Evolutionary conservation across 2,888 invertebrate genomes (phyloP).

Genomic region (Subacronicta megacephala): DNA sequence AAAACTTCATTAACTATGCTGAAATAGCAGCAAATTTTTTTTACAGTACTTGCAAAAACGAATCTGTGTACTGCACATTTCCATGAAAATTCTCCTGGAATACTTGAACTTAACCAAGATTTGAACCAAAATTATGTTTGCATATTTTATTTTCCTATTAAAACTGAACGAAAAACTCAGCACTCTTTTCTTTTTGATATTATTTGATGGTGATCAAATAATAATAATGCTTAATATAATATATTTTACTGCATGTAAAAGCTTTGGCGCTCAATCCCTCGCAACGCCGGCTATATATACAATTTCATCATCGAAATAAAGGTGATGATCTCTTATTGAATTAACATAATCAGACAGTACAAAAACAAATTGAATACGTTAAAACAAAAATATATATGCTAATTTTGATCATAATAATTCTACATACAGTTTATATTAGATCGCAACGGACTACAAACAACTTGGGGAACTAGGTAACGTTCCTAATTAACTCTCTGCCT

Average conservation of each 20-base stretch:
- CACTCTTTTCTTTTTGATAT: no score
- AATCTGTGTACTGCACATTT: slow-evolving; percentile 13
- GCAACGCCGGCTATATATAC: no score
- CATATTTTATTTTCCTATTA: neutral
- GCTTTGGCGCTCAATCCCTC: no score
- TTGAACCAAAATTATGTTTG: neutral
- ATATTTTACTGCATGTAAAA: no score
- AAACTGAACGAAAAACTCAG: no score
- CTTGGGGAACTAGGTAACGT: slow-evolving; percentile 42
- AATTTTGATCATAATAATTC: slow-evolving; percentile 18
- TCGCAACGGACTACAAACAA: slow-evolving; percentile 45
- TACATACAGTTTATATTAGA: slow-evolving; percentile 22
- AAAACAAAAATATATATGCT: neutral
- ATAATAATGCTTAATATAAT: no score
- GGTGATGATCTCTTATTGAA: no score
- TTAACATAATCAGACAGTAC: no score
- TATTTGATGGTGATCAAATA: no score
- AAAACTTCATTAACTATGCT: no score
- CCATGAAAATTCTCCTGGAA: slow-evolving; percentile 4
- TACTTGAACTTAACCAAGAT: neutral
- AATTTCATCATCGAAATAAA: no score
- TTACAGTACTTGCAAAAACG: neutral
- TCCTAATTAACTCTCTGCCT: slow-evolving; percentile 55
- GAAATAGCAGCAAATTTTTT: neutral
- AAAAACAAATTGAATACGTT: slow-evolving; percentile 28